Evolutionary conservation across 2,888 invertebrate genomes (phyloP).

Genomic region (Sinelater perroti): DNA sequence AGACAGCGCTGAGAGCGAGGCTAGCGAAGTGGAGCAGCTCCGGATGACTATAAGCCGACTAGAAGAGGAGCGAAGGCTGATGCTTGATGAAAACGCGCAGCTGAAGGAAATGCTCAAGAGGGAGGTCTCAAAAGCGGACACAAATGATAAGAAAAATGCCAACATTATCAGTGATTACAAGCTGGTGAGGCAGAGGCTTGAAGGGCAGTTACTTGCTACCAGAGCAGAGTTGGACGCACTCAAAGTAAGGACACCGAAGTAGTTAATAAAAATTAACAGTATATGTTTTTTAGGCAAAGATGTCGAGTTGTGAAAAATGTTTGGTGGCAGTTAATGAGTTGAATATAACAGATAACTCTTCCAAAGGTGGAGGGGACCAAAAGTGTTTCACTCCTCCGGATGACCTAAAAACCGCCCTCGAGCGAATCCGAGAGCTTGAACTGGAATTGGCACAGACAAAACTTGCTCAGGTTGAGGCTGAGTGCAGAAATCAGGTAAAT

Average conservation of each 20-base stretch:
- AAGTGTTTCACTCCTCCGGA: constrained; percentile 38
- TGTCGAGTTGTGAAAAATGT: constrained; percentile 67
- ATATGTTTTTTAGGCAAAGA: constrained; percentile 60
- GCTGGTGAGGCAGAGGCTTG: constrained; percentile 87
- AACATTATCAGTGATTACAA: constrained; percentile 92
- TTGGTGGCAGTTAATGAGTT: constrained; percentile 43
- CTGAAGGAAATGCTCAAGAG: constrained; percentile 79
- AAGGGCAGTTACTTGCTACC: constrained; percentile 77
- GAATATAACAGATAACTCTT: constrained; percentile 29
- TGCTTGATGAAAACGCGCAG: constrained; percentile 64
- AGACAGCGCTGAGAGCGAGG: constrained; percentile 67
- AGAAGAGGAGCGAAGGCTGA: constrained; percentile 69
- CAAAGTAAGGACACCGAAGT: constrained; percentile 64
- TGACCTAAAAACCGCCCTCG: constrained; percentile 65
- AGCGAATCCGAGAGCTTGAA: constrained; percentile 88
- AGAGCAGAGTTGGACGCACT: constrained; percentile 70
- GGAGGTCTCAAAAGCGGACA: constrained; percentile 77
- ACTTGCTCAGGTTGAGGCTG: constrained; percentile 94
- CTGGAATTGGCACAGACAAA: constrained; percentile 96
- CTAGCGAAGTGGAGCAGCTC: constrained; percentile 67
- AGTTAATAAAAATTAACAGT: neutral
- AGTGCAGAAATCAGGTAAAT: constrained; percentile 89
- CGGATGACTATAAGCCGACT: constrained; percentile 69
- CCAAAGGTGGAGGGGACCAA: constrained; percentile 21
- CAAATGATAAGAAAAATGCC: constrained; percentile 76